Base-by-base conservation (phyloP, 2,797 vertebrate species). In the Acropternis orthonyx region DNA sequence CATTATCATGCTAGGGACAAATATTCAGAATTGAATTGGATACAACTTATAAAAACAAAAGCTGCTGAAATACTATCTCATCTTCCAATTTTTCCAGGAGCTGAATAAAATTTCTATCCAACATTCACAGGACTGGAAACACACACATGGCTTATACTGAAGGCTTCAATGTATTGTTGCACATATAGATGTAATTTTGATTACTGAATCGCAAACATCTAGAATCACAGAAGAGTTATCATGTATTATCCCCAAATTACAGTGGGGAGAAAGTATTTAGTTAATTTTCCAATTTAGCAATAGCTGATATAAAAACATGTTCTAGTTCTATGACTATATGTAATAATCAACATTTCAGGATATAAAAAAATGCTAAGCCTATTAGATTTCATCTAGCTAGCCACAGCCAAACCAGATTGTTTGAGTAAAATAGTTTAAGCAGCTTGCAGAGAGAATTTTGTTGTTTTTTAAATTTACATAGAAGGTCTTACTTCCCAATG, bases 261-360 rank as follows among this genome's bases (percentile, higher is more conserved):
- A 27, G 4, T 2, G 5, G 10, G 5, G 5, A 3, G 1, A 37
- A 79, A 41, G 2, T 0, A 52, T 28, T 80, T n/a, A 28, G 14
- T 55, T 85, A 6, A 43, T 39, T 91, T 71, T 68, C 27, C 81
- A 67, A 34, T 66, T 84, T 18, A 73, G 34, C 44, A 90, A 49
- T n/a, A 73, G 1, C 23, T 74, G 34, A 10, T 2, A 2, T 39
- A 74, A 61, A 65, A 62, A 1, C 10, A 41, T 6, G 24, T 37
- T 63, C 20, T 30, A 63, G 7, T 32, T 92, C 11, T 58, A 34
- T 41, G 69, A 58, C n/a, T 62, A 77, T 6, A 27, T 20, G 12
- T 6, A 86, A 68, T 11, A 85, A 75, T 18, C 21, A 83, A 67
- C 36, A 80, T 41, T 90, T 78, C 71, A 85, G 30, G 30, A 16